phyloP scores from a whole-genome alignment of 1,140 invertebrate species.

The Meloidogyne hapla region DNA sequence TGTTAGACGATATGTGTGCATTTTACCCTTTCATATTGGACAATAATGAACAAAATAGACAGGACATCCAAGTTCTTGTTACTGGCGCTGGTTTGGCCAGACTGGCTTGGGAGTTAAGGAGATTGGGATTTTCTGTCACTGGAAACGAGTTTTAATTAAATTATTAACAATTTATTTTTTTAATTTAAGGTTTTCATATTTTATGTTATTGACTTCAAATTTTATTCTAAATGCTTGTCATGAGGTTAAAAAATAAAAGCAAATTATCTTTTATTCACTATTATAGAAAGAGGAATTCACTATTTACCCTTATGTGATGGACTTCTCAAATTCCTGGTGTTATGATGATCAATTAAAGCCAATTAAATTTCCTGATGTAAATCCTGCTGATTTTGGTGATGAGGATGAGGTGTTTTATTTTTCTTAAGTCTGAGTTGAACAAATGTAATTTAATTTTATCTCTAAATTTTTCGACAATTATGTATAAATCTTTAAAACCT shows the following conservation, averaged over 20 bases:
- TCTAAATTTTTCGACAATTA: too few relatives aligned
- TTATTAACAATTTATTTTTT: not conserved
- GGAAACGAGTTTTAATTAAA: slow-evolving; percentile 83
- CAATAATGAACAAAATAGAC: not conserved
- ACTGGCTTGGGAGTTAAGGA: slow-evolving; percentile 87
- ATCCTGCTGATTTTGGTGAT: slow-evolving; percentile 68
- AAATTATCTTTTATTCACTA: slow-evolving; percentile 59
- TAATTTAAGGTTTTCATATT: slow-evolving; percentile 90
- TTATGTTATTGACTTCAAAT: slow-evolving; percentile 82
- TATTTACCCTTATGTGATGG: slow-evolving; percentile 89
- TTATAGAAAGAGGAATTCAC: slow-evolving; percentile 69
- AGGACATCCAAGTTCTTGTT: slow-evolving; percentile 76
- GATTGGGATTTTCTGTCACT: slow-evolving; percentile 82
- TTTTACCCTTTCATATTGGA: slow-evolving; percentile 16
- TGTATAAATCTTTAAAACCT: too few relatives aligned
- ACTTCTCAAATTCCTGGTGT: slow-evolving; percentile 82
- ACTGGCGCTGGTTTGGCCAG: slow-evolving; percentile 90
- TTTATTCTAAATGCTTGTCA: slow-evolving; percentile 50
- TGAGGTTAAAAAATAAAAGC: slow-evolving; percentile 29
- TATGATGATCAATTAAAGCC: slow-evolving; percentile 76
- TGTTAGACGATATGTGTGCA: slow-evolving; percentile 72
- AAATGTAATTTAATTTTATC: too few relatives aligned
- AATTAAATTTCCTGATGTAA: slow-evolving; percentile 81
- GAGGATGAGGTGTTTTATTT: not conserved
- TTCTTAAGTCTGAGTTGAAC: too few relatives aligned